phyloP scores from a whole-genome alignment of 1,140 invertebrate species.

The Drosophila lacteicornis region DNA sequence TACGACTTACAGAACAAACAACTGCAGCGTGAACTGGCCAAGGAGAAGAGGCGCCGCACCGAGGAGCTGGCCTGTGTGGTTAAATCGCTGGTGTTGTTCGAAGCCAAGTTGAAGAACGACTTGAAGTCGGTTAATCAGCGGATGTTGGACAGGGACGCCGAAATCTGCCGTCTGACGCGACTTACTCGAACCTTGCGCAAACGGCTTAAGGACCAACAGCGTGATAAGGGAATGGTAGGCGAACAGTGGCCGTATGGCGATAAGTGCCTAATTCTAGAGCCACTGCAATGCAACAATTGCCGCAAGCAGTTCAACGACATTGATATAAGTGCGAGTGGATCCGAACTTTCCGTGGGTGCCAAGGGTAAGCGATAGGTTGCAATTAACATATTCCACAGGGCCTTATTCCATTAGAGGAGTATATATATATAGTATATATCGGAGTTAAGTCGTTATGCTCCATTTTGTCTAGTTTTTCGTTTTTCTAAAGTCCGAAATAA shows the following conservation, averaged over 20 bases:
- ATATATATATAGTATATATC: no score
- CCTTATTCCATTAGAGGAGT: no score
- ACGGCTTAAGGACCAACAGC: conserved; percentile 54
- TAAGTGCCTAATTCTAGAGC: conserved; percentile 68
- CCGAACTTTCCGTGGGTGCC: conserved; percentile 36
- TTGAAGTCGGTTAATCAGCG: conserved; percentile 89
- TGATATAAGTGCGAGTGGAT: conserved; percentile 61
- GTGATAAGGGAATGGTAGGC: conserved; percentile 58
- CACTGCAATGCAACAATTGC: conserved; percentile 82
- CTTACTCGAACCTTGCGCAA: conserved; percentile 74
- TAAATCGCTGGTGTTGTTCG: conserved; percentile 88
- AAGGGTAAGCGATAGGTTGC: conserved; percentile 54
- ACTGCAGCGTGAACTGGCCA: conserved; percentile 73
- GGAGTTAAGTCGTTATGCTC: no score
- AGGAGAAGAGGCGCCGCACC: conserved; percentile 87
- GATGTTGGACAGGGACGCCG: conserved; percentile 88
- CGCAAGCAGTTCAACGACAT: conserved; percentile 81
- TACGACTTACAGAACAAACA: conserved; percentile 79
- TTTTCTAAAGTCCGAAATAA: no score
- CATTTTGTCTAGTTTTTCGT: no score
- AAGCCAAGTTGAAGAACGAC: conserved; percentile 88
- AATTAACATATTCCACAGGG: not conserved
- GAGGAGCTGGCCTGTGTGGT: conserved; percentile 88
- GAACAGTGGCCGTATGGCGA: conserved; percentile 48
- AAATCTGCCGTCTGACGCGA: conserved; percentile 86